A percentile compares a stretch with the other conserved stretches of the same genome.
phyloP scores from a whole-genome alignment of 2,797 vertebrate species.

The Gastrophryne carolinensis region DNA sequence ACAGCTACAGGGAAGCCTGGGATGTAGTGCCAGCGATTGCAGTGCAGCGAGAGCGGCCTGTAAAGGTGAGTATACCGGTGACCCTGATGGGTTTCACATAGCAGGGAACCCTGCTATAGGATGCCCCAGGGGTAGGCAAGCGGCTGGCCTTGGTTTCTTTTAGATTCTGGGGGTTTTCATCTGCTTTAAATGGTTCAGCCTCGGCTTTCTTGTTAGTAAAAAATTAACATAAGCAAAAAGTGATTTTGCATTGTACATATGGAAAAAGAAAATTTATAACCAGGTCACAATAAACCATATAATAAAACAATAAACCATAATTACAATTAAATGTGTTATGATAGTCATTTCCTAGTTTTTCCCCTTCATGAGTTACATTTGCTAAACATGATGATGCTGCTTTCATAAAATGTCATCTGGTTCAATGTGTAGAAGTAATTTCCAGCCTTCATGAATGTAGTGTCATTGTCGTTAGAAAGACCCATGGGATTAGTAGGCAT shows the following conservation, averaged over 20 bases:
- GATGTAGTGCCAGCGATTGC: too few species aligned
- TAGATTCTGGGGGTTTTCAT: too few species aligned
- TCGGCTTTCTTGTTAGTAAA: too few species aligned
- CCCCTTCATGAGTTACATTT: slow-evolving; percentile 3
- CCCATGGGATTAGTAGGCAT: neutral
- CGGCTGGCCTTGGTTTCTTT: too few species aligned
- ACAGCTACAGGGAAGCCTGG: too few species aligned
- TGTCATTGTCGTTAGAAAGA: slow-evolving; percentile 6
- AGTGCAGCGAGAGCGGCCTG: too few species aligned
- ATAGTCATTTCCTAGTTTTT: slow-evolving; percentile 18
- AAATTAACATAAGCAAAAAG: neutral
- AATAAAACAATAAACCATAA: slow-evolving; percentile 25
- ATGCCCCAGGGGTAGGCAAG: too few species aligned
- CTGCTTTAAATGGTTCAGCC: too few species aligned
- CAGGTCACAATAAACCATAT: neutral
- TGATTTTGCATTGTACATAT: neutral
- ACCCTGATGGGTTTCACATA: too few species aligned
- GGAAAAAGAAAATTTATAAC: neutral
- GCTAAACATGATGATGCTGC: neutral
- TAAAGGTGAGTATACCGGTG: too few species aligned
- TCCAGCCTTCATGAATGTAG: slow-evolving; percentile 13
- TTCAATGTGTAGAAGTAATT: too few species aligned
- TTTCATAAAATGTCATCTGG: slow-evolving; percentile 12
- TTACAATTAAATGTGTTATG: neutral
- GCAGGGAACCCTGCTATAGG: too few species aligned